These are phyloP conservation scores for Cremastinae sp. DNA, from an alignment of 2,888 invertebrate genomes.

Conservation along the genomic window DNA sequence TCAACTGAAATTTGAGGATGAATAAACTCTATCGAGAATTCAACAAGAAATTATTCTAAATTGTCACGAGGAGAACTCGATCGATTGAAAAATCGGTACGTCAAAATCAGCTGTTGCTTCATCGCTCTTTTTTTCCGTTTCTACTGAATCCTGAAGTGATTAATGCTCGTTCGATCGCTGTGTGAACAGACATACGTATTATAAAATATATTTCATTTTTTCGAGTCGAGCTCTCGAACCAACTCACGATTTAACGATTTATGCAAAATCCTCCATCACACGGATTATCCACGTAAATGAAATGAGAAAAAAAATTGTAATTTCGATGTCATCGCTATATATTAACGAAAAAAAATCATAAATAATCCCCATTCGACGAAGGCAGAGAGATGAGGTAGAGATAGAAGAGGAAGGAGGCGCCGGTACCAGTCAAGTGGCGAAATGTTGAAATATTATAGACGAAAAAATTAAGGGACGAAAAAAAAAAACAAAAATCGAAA, in stretches of 20 bases:
- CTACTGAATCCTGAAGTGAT: constrained; percentile 7
- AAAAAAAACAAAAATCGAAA: constrained; percentile 47
- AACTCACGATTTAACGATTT: constrained; percentile 57
- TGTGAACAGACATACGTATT: constrained; percentile 49
- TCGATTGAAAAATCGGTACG: constrained; percentile 20
- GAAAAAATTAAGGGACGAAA: constrained; percentile 55
- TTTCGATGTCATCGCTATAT: constrained; percentile 55
- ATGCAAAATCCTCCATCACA: constrained; percentile 55
- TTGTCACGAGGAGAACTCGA: constrained; percentile 17
- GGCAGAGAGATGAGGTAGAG: constrained; percentile 30
- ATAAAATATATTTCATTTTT: constrained; percentile 24
- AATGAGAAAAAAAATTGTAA: constrained; percentile 43
- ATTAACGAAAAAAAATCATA: constrained; percentile 17
- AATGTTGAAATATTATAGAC: constrained; percentile 50
- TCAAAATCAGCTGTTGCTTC: neutral
- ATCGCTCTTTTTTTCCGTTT: neutral
- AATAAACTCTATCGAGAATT: constrained; percentile 14
- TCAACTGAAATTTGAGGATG: constrained; percentile 5
- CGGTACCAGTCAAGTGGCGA: constrained; percentile 38
- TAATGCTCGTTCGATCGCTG: constrained; percentile 51
- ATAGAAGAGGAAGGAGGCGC: neutral
- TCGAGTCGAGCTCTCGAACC: constrained; percentile 52
- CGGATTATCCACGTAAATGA: constrained; percentile 50
- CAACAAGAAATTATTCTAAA: constrained; percentile 32
- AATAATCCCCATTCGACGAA: constrained; percentile 40